phyloP scores from a whole-genome alignment of 2,113 vertebrate species.

The Prolemur simus region DNA sequence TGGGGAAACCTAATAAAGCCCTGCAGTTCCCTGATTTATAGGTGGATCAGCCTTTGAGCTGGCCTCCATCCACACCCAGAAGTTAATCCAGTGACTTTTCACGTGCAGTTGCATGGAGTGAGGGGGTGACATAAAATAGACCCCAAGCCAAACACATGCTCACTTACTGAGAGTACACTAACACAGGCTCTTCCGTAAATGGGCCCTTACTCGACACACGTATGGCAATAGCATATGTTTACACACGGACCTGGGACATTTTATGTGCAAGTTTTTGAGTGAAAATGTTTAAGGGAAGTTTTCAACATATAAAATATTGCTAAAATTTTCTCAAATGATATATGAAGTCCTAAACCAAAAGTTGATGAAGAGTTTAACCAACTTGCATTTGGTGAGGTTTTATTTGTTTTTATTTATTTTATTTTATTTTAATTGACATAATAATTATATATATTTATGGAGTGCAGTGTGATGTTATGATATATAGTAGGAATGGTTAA shows the following conservation, averaged over 20 bases:
- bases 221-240: background rate
- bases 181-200: background rate
- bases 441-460: background rate
- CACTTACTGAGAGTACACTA: background rate
- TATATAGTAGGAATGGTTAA: background rate
- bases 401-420: background rate
- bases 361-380: background rate
- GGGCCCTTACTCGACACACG: background rate
- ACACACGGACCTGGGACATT: background rate
- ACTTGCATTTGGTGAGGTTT: background rate
- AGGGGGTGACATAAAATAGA: background rate
- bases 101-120: background rate
- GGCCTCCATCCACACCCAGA: background rate
- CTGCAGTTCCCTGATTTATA: background rate
- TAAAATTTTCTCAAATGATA: background rate
- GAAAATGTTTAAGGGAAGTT: background rate
- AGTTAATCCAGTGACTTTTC: slow-evolving; percentile 31
- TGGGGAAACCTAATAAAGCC: background rate
- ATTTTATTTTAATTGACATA: background rate
- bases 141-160: background rate
- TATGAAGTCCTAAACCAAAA: background rate
- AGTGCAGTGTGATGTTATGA: background rate
- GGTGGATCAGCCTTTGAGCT: background rate
- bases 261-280: background rate
- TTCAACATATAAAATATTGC: background rate